Evolutionary conservation across 2,797 vertebrate species (phyloP).

Genomic region (Clarias platycephalus): DNA sequence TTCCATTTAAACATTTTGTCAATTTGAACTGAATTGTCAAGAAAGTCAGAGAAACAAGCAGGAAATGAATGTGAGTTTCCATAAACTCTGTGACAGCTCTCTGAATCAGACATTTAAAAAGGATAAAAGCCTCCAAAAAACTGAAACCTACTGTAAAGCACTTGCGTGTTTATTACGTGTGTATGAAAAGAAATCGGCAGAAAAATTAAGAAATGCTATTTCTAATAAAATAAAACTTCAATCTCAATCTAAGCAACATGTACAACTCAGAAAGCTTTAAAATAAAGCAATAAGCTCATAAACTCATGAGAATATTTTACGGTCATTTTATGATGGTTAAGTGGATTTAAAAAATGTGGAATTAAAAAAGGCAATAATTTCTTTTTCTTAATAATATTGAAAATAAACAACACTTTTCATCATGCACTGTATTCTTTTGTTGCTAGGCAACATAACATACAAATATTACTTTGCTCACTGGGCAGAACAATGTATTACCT

Average conservation of each 20-base stretch:
- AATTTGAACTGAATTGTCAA: background rate
- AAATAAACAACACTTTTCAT: background rate
- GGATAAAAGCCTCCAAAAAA: background rate
- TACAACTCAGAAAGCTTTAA: background rate
- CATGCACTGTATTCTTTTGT: background rate
- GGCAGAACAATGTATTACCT: background rate
- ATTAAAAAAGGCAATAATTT: too few relatives aligned
- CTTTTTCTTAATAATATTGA: background rate
- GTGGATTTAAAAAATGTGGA: background rate
- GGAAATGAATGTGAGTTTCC: background rate
- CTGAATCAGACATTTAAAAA: background rate
- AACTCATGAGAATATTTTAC: background rate
- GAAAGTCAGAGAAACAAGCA: background rate
- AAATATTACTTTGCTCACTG: background rate
- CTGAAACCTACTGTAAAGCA: background rate
- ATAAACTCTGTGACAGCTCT: background rate
- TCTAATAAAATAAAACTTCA: too few relatives aligned
- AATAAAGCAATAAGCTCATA: background rate
- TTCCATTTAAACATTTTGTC: background rate
- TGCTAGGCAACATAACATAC: background rate
- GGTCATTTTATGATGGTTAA: background rate
- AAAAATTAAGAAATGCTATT: background rate
- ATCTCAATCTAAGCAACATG: too few relatives aligned
- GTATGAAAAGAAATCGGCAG: background rate
- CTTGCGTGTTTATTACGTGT: background rate